phyloP scores from a whole-genome alignment of 2,113 vertebrate genomes.

The Sinocyclocheilus grahami region DNA sequence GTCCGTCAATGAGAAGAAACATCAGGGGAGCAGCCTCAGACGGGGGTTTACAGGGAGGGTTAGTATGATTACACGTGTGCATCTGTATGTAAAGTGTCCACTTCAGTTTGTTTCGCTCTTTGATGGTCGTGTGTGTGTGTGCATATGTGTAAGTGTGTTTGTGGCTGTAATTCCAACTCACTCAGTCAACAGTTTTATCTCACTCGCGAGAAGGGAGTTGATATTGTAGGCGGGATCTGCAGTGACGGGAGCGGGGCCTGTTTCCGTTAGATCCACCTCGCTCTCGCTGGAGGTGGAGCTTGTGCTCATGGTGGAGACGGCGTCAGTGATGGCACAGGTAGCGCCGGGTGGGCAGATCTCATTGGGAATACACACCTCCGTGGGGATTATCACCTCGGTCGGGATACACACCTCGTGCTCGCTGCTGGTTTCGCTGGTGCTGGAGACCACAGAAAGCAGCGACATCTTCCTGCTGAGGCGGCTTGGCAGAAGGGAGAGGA shows the following conservation, averaged over 20 bases:
- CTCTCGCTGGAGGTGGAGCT: conserved; percentile 88
- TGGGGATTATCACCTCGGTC: conserved; percentile 33
- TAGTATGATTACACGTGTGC: conserved; percentile 56
- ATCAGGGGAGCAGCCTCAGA: conserved; percentile 83
- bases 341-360: conserved; percentile 45
- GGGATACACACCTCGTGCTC: conserved; percentile 79
- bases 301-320: conserved; percentile 80
- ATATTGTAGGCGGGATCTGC: conserved; percentile 81
- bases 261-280: conserved; percentile 83
- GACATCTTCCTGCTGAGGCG: conserved; percentile 86
- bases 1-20: conserved; percentile 54
- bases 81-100: conserved; percentile 34
- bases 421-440: conserved; percentile 83
- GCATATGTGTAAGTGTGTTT: conserved; percentile 11
- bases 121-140: conserved; percentile 38
- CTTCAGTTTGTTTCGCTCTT: conserved; percentile 40
- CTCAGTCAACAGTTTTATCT: conserved; percentile 87
- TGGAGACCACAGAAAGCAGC: conserved; percentile 81
- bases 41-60: conserved; percentile 56
- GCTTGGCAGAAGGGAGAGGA: conserved; percentile 84
- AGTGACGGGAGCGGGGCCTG: conserved; percentile 69
- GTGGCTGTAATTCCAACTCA: conserved; percentile 69
- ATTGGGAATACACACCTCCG: conserved; percentile 36
- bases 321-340: conserved; percentile 67
- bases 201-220: conserved; percentile 83